These are phyloP conservation scores for Orchesella cincta DNA, from an alignment of 1,140 invertebrate genomes.

Conservation along the genomic window DNA sequence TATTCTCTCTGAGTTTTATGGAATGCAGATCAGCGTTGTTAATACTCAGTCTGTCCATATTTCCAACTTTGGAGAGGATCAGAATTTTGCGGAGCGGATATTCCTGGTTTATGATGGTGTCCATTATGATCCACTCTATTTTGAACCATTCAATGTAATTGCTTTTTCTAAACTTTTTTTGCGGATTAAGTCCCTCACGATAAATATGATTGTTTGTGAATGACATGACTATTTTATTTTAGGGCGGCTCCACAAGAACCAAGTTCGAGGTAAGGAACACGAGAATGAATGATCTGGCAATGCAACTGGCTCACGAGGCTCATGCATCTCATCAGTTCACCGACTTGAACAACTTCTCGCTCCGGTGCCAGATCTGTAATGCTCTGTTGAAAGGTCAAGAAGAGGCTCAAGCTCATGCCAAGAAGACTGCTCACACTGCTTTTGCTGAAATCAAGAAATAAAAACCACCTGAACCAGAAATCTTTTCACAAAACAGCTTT, in stretches of 20 bases:
- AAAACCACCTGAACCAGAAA: too few species aligned
- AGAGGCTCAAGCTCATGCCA: slow-evolving; percentile 81
- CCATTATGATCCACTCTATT: slow-evolving; percentile 90
- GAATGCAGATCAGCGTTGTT: slow-evolving; percentile 89
- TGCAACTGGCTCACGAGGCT: slow-evolving; percentile 81
- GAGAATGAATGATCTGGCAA: slow-evolving; percentile 72
- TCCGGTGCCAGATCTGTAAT: slow-evolving; percentile 80
- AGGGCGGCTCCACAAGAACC: slow-evolving; percentile 72
- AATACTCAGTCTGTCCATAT: slow-evolving; percentile 87
- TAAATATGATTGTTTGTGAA: too few species aligned
- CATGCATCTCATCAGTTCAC: slow-evolving; percentile 85
- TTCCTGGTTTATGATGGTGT: slow-evolving; percentile 94
- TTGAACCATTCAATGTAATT: slow-evolving; percentile 72
- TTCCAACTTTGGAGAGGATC: slow-evolving; percentile 91
- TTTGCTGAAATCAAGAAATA: slow-evolving; percentile 70
- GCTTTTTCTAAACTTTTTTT: too few species aligned
- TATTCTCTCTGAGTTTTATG: slow-evolving; percentile 84
- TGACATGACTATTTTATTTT: slow-evolving; percentile 36
- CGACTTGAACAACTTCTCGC: slow-evolving; percentile 80
- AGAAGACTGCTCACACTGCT: slow-evolving; percentile 77
- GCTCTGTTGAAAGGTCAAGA: slow-evolving; percentile 72
- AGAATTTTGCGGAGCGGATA: slow-evolving; percentile 77
- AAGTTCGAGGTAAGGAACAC: slow-evolving; percentile 77
- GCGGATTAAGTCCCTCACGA: too few species aligned
- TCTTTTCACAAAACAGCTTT: too few species aligned